Percentiles rank a stretch among this genome's conserved stretches.
These are phyloP conservation scores for Cyclophora albipunctata DNA, from an alignment of 2,888 invertebrate genomes.

Conservation along the genomic window DNA sequence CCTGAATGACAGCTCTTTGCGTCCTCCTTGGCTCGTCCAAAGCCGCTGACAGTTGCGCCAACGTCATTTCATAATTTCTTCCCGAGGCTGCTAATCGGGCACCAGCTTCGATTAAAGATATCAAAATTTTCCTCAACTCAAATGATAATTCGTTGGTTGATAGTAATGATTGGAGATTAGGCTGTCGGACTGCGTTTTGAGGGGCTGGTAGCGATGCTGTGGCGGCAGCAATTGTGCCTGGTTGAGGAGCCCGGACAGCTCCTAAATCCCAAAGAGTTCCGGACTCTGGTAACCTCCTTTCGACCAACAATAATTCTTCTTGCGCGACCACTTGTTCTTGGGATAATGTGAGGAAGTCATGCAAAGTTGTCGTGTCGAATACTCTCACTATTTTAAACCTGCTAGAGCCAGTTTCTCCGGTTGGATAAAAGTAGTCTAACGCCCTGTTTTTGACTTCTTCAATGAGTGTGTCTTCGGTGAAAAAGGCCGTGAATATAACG, in stretches of 20 bases:
- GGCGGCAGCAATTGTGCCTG: conserved; percentile 55
- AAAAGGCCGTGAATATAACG: conserved; percentile 45
- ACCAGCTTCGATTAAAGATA: conserved; percentile 63
- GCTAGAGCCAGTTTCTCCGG: conserved; percentile 48
- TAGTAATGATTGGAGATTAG: conserved; percentile 57
- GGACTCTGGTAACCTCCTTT: conserved; percentile 53
- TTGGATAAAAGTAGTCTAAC: conserved; percentile 57
- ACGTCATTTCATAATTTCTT: conserved; percentile 52
- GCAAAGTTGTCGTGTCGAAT: conserved; percentile 48
- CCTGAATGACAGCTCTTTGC: conserved; percentile 42
- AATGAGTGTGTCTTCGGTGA: conserved; percentile 53
- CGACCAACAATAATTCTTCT: conserved; percentile 56
- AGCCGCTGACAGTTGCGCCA: conserved; percentile 53
- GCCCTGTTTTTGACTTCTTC: conserved; percentile 61
- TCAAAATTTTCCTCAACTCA: conserved; percentile 58
- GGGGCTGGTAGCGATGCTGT: conserved; percentile 56
- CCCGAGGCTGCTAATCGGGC: conserved; percentile 60
- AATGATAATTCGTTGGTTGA: conserved; percentile 62
- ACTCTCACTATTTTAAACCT: conserved; percentile 60
- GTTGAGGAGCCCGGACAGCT: conserved; percentile 55
- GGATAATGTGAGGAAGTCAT: conserved; percentile 53
- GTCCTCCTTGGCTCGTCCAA: conserved; percentile 46
- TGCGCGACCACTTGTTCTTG: conserved; percentile 55
- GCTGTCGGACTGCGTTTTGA: conserved; percentile 44
- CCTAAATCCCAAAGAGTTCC: conserved; percentile 62